phyloP scores from a whole-genome alignment of 2,888 invertebrate genomes.

The Elegia similella region DNA sequence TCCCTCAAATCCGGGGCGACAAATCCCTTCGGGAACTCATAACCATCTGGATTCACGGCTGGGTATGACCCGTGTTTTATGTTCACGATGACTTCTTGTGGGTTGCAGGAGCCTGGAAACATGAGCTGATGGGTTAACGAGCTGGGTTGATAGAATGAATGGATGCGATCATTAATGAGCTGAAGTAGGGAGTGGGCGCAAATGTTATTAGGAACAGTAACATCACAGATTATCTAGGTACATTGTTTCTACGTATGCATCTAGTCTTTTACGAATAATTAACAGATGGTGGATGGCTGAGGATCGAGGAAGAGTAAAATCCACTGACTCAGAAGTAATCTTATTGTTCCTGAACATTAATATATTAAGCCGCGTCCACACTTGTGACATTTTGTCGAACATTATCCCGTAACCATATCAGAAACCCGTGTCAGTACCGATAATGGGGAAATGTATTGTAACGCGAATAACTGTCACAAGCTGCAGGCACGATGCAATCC shows the following conservation, averaged over 20 bases:
- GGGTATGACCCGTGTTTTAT: conserved; percentile 92
- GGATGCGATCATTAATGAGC: background rate
- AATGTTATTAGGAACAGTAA: background rate
- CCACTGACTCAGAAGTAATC: too few species aligned
- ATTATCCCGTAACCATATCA: too few species aligned
- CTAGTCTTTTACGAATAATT: too few species aligned
- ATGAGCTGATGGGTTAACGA: conserved; percentile 11
- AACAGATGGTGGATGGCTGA: too few species aligned
- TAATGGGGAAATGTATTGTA: conserved; percentile 5
- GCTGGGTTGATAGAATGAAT: background rate
- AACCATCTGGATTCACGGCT: conserved; percentile 90
- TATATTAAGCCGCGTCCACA: too few species aligned
- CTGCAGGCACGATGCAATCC: too few species aligned
- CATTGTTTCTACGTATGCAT: too few species aligned
- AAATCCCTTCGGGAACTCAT: conserved; percentile 86
- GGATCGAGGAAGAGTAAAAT: too few species aligned
- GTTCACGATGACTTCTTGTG: conserved; percentile 84
- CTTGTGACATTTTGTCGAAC: too few species aligned
- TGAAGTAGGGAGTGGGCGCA: background rate
- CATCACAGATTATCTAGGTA: too few species aligned
- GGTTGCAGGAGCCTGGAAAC: conserved; percentile 79
- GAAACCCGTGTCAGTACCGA: background rate
- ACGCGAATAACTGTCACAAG: background rate
- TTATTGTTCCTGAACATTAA: too few species aligned
- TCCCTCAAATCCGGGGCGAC: conserved; percentile 73